These are phyloP conservation scores for Drosophila rellima DNA, from an alignment of 2,888 invertebrate genomes.

Conservation along the genomic window DNA sequence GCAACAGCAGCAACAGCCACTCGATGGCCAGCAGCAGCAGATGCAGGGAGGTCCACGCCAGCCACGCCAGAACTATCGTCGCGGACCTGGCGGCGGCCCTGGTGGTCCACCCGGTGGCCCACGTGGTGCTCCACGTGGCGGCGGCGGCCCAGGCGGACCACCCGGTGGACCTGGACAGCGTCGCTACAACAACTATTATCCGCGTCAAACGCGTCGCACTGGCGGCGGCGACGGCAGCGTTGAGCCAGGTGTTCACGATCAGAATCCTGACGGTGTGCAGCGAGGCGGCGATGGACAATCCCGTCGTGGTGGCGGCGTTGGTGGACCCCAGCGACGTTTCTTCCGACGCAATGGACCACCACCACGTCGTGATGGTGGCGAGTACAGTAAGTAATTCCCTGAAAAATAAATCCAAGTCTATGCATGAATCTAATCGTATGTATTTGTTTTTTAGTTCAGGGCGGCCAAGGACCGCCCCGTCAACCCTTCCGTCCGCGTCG, in stretches of 20 bases:
- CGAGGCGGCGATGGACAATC: slow-evolving; percentile 80
- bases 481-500: slow-evolving; percentile 81
- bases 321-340: slow-evolving; percentile 88
- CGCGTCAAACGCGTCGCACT: slow-evolving; percentile 80
- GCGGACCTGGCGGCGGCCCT: slow-evolving; percentile 69
- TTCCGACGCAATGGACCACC: slow-evolving; percentile 89
- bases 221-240: slow-evolving; percentile 82
- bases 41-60: slow-evolving; percentile 72
- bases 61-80: slow-evolving; percentile 80
- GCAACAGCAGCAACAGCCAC: slow-evolving; percentile 46
- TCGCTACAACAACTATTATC: slow-evolving; percentile 82
- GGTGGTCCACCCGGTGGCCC: slow-evolving; percentile 72
- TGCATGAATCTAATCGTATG: neutral
- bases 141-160: slow-evolving; percentile 64
- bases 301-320: slow-evolving; percentile 77
- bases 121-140: slow-evolving; percentile 68
- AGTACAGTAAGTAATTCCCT: slow-evolving; percentile 73
- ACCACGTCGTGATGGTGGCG: slow-evolving; percentile 81
- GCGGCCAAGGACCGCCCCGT: slow-evolving; percentile 86
- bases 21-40: slow-evolving; percentile 71
- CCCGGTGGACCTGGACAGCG: slow-evolving; percentile 70
- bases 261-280: slow-evolving; percentile 86
- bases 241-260: slow-evolving; percentile 81
- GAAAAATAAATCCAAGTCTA: neutral
- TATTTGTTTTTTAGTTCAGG: slow-evolving; percentile 53